Percentiles rank a stretch among this genome's conserved stretches.
These are phyloP conservation scores for Habropoda laboriosa DNA, from an alignment of 1,140 invertebrate species.

Conservation along the genomic window DNA sequence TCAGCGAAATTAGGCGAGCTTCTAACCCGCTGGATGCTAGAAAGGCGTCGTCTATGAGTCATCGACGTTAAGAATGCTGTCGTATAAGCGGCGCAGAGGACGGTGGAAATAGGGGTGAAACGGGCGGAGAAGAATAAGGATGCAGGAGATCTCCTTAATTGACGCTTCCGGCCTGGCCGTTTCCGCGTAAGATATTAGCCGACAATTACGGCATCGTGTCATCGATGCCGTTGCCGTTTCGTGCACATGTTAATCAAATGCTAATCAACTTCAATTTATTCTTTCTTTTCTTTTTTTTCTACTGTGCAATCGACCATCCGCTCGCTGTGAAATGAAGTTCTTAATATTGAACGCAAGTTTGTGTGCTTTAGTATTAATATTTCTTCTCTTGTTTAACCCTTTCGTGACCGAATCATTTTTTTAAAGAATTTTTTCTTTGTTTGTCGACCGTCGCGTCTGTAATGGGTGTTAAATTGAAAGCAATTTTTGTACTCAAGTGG, in stretches of 20 bases:
- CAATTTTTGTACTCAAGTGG: too few species aligned
- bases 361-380: too few species aligned
- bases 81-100: not conserved
- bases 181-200: slow-evolving; percentile 2
- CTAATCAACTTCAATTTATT: not conserved
- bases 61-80: not conserved
- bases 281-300: not conserved
- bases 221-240: not conserved
- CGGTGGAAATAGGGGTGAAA: not conserved
- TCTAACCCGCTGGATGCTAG: not conserved
- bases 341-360: too few species aligned
- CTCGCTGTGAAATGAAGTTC: not conserved
- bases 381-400: too few species aligned
- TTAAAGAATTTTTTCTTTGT: too few species aligned
- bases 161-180: not conserved
- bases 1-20: slow-evolving; percentile 8
- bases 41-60: slow-evolving; percentile 19
- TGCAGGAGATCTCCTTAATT: slow-evolving; percentile 1
- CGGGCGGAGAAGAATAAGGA: not conserved
- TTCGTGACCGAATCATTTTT: too few species aligned
- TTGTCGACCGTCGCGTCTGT: too few species aligned
- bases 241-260: not conserved
- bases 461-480: too few species aligned
- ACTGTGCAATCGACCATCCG: too few species aligned
- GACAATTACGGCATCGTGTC: not conserved